Evolutionary conservation across 2,797 vertebrate species (phyloP), one percentile per base, ranked within the genome.

Genomic region (Dipus sagitta): DNA sequence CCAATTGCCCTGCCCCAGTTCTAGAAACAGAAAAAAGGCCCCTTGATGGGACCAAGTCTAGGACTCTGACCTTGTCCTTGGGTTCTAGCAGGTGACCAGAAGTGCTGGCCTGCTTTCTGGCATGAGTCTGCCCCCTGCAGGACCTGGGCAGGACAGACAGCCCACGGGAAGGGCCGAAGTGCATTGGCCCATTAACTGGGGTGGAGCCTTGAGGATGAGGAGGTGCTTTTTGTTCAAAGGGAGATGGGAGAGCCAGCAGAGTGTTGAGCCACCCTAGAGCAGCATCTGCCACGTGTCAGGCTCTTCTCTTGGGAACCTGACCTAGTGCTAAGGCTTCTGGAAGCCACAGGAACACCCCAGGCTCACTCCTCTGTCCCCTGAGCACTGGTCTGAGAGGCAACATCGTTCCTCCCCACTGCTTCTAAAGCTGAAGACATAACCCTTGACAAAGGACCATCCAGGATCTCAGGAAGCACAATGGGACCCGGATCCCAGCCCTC

Each of bases 51-150:
- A 47, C 24, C 21, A 15, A 8, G 8, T 67, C 62, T n/a, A 42
- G 76, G n/a, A 13, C 26, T 78, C 81, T 13, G 2, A n/a, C 23
- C 42, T 23, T 47, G 60, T 52, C 34, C 26, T 47, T 78, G 34
- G 47, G 38, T 71, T 78, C 68, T 62, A 62, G 62, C 70, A 34
- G 38, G 30, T 68, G 60, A 34, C 71, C 70, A 18, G 24, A 82
- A 83, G 32, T 76, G 38, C 32, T 20, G 15, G 52, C 47, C 26
- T 42, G 68, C 92, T 97, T 95, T 74, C 95, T 93, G 80, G 88
- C 24, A 60, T 76, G 88, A 95, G 83, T 24, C 88, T 96, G 95
- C 95, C 96, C 96, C 87, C 96, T 97, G 54, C 96, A 96, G 97
- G 96, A 24, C 88, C 30, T 2, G 1, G 34, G 54, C 26, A 65